Base-by-base conservation (phyloP, 2,113 vertebrate genomes). In the Halichoerus grypus region DNA sequence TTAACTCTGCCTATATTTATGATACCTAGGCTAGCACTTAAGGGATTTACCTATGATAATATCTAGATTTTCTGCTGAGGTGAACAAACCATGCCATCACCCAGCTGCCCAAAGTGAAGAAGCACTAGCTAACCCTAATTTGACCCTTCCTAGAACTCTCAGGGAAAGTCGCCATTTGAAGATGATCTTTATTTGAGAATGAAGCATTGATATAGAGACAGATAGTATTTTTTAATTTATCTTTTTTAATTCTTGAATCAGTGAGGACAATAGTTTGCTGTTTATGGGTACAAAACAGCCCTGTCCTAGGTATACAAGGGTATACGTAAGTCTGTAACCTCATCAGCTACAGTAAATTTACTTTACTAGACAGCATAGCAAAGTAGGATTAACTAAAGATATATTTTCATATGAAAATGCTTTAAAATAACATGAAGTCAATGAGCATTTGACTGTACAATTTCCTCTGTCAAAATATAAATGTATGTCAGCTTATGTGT, bases 331-430 rank as follows among this genome's bases (percentile, higher is more conserved):
- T 96, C 95, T 96, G 94, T 94, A 96, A 96, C 95, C 96, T 88
- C 39, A 89, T 95, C 69, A 57, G 93, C 95, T 97, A 97, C 94
- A 96, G 85, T 91, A 81, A 76, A 93, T 87, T 96, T 93, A 93
- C 84, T 96, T 95, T 39, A 97, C 94, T 97, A 94, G 88, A 97
- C 59, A 97, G 96, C 87, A 93, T 92, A 97, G 97, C 95, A 97
- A 93, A 97, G 84, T 95, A 92, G 92, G 95, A 94, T 86, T 98
- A 97, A 97, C 97, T 97, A 94, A 95, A 95, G 97, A 93, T 95
- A 98, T 36, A 94, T 10, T 96, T 96, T 88, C 95, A 67, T 91
- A 98, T 96, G 92, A 97, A 95, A 6, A 81, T 76, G 59, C 65
- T 95, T 97, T 94, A 72, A 95, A 95, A 96, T 96, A 97, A 97